These are phyloP conservation scores for Aethes cnicana DNA, from an alignment of 2,888 invertebrate genomes.

Conservation along the genomic window DNA sequence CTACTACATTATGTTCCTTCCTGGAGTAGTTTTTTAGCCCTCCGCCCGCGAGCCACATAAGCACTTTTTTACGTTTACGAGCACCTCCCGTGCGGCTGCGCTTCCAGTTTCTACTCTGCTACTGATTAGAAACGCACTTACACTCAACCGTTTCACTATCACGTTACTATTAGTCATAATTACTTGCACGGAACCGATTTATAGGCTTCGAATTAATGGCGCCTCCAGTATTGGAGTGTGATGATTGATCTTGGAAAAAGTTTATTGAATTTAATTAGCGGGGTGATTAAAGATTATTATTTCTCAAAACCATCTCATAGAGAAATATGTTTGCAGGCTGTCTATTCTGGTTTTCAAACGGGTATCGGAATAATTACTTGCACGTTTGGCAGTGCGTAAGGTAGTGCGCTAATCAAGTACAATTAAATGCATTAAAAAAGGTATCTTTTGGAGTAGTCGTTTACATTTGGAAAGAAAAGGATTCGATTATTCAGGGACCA, in stretches of 20 bases:
- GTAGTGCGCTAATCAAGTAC: too few species aligned
- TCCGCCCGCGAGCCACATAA: slow-evolving; percentile 73
- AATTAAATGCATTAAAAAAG: too few species aligned
- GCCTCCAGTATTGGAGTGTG: neutral
- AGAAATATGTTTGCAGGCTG: too few species aligned
- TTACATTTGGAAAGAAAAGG: too few species aligned
- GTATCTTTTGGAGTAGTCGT: too few species aligned
- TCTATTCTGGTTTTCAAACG: too few species aligned
- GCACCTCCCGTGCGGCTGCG: slow-evolving; percentile 63
- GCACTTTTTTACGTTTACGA: slow-evolving; percentile 78
- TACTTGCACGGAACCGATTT: slow-evolving; percentile 1
- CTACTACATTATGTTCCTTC: slow-evolving; percentile 79
- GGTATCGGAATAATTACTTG: too few species aligned
- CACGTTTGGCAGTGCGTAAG: too few species aligned
- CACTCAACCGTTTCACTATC: slow-evolving; percentile 9
- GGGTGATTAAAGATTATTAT: slow-evolving; percentile 5
- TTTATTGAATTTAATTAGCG: neutral
- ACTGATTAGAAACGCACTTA: slow-evolving; percentile 20
- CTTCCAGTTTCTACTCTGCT: slow-evolving; percentile 51
- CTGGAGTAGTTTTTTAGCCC: slow-evolving; percentile 73
- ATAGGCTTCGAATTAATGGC: slow-evolving; percentile 4
- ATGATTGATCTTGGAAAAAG: neutral
- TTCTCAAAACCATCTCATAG: too few species aligned
- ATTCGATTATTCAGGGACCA: too few species aligned
- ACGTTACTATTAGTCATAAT: slow-evolving; percentile 22